Evolutionary conservation across 2,888 invertebrate genomes (phyloP).

Genomic region (Carcina quercana): DNA sequence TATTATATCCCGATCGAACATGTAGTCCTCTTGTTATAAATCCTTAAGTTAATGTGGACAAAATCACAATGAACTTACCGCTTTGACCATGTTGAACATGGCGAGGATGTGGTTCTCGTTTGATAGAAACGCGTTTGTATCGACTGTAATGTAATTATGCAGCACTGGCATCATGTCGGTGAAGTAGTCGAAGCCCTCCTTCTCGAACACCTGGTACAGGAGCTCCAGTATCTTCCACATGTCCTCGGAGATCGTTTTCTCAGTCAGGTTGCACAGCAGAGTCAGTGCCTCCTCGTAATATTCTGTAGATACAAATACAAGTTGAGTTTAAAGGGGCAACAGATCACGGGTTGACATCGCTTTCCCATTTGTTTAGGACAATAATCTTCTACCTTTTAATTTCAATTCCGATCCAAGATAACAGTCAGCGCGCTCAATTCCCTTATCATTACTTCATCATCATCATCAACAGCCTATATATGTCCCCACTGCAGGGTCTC

Average conservation of each 20-base stretch:
- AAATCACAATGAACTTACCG: conserved; percentile 78
- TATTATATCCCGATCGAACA: too few species aligned
- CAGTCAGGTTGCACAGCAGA: conserved; percentile 92
- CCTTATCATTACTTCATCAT: too few species aligned
- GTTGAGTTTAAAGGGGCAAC: too few species aligned
- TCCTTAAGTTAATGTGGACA: conserved; percentile 8
- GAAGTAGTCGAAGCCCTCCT: conserved; percentile 96
- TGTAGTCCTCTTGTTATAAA: too few species aligned
- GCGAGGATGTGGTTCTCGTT: conserved; percentile 92
- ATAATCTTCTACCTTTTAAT: too few species aligned
- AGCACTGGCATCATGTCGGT: conserved; percentile 99
- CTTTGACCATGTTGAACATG: conserved; percentile 96
- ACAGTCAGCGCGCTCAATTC: too few species aligned
- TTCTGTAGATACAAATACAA: too few species aligned
- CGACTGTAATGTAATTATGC: conserved; percentile 97
- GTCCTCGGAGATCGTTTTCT: conserved; percentile 89
- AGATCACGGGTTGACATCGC: too few species aligned
- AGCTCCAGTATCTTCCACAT: conserved; percentile 97
- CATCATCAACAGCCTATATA: too few species aligned
- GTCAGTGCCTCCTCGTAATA: conserved; percentile 98
- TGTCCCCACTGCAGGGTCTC: too few species aligned
- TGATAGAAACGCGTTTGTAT: conserved; percentile 93
- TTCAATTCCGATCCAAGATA: too few species aligned
- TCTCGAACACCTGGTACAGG: conserved; percentile 92
- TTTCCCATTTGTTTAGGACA: too few species aligned